Base-by-base conservation (phyloP, 2,888 invertebrate species). In the Itoplectis maculator region DNA sequence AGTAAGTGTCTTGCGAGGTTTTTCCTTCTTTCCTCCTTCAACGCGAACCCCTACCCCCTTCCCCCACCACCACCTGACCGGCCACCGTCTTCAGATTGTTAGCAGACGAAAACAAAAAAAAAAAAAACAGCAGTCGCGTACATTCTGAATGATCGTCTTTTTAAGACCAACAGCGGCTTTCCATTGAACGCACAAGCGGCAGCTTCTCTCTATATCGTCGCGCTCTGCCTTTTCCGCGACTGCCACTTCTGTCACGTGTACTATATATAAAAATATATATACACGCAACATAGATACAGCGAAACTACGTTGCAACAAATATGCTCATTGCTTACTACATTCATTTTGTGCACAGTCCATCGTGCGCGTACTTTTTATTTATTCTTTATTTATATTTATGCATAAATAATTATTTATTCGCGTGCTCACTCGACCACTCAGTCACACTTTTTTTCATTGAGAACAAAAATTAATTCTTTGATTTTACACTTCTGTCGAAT, bases 201-300 rank as follows among this genome's bases (percentile, higher is more conserved):
- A 29, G 45, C 45, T 65, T 13, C 45, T 29, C 73, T 73, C 47
- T 54, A 73, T 61, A 45, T 73, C 68, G 63, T 77, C 40, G n/a
- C 61, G n/a, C 54, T 2, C 54, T 29, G 45, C 72, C 72, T 73
- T 77, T 72, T 73, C 63, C 65, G 49, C n/a, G n/a, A n/a, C n/a
- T n/a, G n/a, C n/a, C n/a, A 56, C 35, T 70, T 15, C 56, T 70
- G 15, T 40, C 73, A 47, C 42, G 20, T 61, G 35, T n/a, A 23
- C 20, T n/a, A 59, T 13, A 45, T 54, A 29, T 15, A 40, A 11
- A 70, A 9, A 63, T 51, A 54, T 23, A 63, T 51, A 54, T 47
- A 37, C 23, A 47, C 18, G n/a, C n/a, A n/a, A 11, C 35, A 49
- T 13, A 23, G 40, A 63, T 37, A 18, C 61, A 40, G 8, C 8